These are phyloP conservation scores for Maniola jurtina DNA, from an alignment of 1,140 invertebrate genomes.

Conservation along the genomic window DNA sequence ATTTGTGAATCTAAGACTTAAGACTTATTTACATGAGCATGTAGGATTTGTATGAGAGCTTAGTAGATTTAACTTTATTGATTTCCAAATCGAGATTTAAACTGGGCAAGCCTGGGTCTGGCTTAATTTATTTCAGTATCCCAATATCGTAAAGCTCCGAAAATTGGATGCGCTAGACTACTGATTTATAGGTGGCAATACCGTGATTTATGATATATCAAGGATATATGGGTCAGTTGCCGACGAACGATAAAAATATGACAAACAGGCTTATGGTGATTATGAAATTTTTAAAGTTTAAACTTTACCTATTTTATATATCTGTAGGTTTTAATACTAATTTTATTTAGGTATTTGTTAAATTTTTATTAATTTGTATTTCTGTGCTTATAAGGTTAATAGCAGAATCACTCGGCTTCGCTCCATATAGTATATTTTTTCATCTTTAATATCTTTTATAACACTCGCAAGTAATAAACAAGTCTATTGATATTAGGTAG, in stretches of 20 bases:
- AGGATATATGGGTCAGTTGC: constrained; percentile 19
- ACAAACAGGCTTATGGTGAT: background rate
- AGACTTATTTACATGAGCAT: no score
- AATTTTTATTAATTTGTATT: no score
- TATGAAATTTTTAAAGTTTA: constrained; percentile 2
- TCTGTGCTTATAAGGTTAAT: no score
- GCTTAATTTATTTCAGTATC: constrained; percentile 30
- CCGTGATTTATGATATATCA: constrained; percentile 26
- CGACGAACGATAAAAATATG: constrained; percentile 15
- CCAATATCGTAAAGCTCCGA: constrained; percentile 29
- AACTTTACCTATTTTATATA: background rate
- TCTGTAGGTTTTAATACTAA: no score
- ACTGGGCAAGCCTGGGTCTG: constrained; percentile 13
- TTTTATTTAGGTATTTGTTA: no score
- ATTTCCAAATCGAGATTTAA: constrained; percentile 9
- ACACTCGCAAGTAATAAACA: no score
- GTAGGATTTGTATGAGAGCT: background rate
- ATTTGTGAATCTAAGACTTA: no score
- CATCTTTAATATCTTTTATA: no score
- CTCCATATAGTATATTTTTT: no score
- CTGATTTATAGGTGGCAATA: constrained; percentile 32
- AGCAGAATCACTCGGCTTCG: no score
- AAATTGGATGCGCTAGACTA: constrained; percentile 29
- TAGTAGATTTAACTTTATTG: background rate
- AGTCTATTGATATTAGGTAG: no score